Percentiles rank a stretch among this genome's conserved stretches.
Evolutionary conservation across 2,888 invertebrate genomes (phyloP).

Genomic region (Caenorhabditis sinica): DNA sequence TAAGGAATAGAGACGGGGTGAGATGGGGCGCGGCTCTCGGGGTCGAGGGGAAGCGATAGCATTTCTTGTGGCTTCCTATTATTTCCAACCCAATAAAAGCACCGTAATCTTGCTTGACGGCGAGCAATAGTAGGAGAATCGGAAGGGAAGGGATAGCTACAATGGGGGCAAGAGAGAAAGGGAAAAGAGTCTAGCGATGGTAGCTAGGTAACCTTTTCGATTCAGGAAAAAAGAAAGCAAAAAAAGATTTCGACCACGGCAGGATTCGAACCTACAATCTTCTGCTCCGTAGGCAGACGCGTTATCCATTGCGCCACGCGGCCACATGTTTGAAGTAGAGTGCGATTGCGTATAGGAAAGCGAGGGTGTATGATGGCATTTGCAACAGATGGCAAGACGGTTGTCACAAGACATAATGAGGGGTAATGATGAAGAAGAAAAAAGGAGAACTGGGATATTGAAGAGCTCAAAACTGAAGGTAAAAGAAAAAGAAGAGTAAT

Average conservation of each 20-base stretch:
- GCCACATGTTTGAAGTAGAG: neutral
- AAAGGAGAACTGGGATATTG: too few species aligned
- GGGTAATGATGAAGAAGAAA: too few species aligned
- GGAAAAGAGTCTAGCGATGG: too few species aligned
- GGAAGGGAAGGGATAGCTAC: neutral
- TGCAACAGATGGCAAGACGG: too few species aligned
- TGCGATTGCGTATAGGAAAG: too few species aligned
- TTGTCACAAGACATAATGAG: too few species aligned
- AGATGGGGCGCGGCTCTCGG: slow-evolving; percentile 1
- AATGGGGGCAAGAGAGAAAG: neutral
- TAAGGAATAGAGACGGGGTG: too few species aligned
- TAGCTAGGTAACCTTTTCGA: too few species aligned
- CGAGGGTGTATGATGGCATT: too few species aligned
- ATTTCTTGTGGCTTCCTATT: slow-evolving; percentile 54
- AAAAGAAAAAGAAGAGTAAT: too few species aligned
- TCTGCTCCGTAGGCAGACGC: slow-evolving; percentile 84
- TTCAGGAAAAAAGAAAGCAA: slow-evolving; percentile 18
- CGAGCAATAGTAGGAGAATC: neutral
- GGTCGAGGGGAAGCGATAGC: slow-evolving; percentile 12
- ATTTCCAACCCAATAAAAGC: slow-evolving; percentile 59
- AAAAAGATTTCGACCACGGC: slow-evolving; percentile 74
- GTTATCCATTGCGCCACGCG: slow-evolving; percentile 80
- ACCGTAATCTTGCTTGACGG: slow-evolving; percentile 58
- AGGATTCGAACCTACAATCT: slow-evolving; percentile 84
- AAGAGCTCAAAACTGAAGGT: too few species aligned